Conservation (phyloP, 2,888 invertebrate species). For the Rapana venosa region DNA sequence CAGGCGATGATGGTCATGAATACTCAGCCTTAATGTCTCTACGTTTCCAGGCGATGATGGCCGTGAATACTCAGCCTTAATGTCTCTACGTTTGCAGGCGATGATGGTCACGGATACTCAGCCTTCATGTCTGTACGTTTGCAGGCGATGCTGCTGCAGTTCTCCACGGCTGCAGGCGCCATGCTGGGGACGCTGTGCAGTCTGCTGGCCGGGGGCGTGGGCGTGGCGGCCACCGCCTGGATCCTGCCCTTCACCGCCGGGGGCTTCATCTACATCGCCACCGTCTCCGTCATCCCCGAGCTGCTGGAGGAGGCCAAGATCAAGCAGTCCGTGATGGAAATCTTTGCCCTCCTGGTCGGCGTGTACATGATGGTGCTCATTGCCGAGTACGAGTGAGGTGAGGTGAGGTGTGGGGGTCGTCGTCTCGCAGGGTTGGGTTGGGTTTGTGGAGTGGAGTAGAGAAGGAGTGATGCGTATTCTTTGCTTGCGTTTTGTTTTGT, state of each 20-base stretch:
- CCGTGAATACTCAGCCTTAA: too few relatives aligned
- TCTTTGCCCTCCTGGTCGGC: slow-evolving; percentile 90
- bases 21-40: too few relatives aligned
- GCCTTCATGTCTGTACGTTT: too few relatives aligned
- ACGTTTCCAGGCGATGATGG: too few relatives aligned
- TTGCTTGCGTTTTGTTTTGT: too few relatives aligned
- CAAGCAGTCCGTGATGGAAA: slow-evolving; percentile 93
- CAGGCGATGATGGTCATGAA: too few relatives aligned
- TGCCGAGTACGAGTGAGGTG: slow-evolving; percentile 85
- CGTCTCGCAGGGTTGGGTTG: too few relatives aligned
- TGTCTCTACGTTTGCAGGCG: too few relatives aligned
- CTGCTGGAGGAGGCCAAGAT: slow-evolving; percentile 92
- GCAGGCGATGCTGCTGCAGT: slow-evolving; percentile 94
- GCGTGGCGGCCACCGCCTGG: slow-evolving; percentile 81
- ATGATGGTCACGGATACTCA: too few relatives aligned
- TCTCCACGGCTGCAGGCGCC: slow-evolving; percentile 96
- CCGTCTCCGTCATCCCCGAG: slow-evolving; percentile 98
- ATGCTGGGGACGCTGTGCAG: slow-evolving; percentile 94
- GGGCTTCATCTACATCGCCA: slow-evolving; percentile 99
- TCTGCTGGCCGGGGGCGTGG: slow-evolving; percentile 87
- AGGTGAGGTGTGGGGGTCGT: neutral
- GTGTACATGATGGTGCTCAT: slow-evolving; percentile 97
- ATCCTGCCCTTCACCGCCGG: slow-evolving; percentile 98
- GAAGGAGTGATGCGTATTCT: too few relatives aligned
- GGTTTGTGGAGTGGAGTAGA: too few relatives aligned